Percentiles rank a stretch among this genome's conserved stretches.
phyloP scores from a whole-genome alignment of 1,140 invertebrate genomes.

The Drosophila rhopaloa region DNA sequence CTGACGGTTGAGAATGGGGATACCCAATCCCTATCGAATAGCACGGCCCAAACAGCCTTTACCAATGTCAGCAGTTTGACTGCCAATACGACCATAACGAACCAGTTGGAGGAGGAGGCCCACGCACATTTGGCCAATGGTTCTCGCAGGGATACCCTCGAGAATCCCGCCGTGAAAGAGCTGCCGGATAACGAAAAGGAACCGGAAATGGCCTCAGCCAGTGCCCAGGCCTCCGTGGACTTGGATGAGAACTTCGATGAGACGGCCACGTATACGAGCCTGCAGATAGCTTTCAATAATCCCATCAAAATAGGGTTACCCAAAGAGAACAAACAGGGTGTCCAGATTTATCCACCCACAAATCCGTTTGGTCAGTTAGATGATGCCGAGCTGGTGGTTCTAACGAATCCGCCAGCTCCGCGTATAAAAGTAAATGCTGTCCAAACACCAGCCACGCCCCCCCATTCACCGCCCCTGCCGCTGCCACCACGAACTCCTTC shows the following conservation, averaged over 20 bases:
- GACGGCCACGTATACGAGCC: conserved; percentile 91
- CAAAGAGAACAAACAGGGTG: conserved; percentile 6
- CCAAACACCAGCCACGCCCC: conserved; percentile 68
- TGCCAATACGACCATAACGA: conserved; percentile 75
- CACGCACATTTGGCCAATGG: conserved; percentile 87
- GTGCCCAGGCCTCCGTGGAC: conserved; percentile 84
- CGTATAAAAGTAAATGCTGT: conserved; percentile 75
- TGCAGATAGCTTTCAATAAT: conserved; percentile 94
- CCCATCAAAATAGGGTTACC: conserved; percentile 85
- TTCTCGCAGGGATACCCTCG: conserved; percentile 85
- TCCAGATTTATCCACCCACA: conserved; percentile 37
- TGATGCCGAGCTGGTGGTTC: conserved; percentile 70
- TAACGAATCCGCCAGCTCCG: conserved; percentile 85
- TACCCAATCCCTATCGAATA: conserved; percentile 52
- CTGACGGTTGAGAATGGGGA: conserved; percentile 78
- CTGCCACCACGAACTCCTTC: conserved; percentile 74
- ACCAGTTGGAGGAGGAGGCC: conserved; percentile 79
- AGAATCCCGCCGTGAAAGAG: conserved; percentile 76
- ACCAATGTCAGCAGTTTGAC: conserved; percentile 72
- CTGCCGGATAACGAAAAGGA: conserved; percentile 53
- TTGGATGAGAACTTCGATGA: conserved; percentile 89
- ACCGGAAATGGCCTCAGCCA: conserved; percentile 43
- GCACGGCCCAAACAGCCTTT: conserved; percentile 68
- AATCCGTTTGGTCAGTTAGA: conserved; percentile 70
- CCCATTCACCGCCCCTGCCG: conserved; percentile 60